Conservation (phyloP, 1,140 invertebrate species). For the Aporrectodea caliginosa region DNA sequence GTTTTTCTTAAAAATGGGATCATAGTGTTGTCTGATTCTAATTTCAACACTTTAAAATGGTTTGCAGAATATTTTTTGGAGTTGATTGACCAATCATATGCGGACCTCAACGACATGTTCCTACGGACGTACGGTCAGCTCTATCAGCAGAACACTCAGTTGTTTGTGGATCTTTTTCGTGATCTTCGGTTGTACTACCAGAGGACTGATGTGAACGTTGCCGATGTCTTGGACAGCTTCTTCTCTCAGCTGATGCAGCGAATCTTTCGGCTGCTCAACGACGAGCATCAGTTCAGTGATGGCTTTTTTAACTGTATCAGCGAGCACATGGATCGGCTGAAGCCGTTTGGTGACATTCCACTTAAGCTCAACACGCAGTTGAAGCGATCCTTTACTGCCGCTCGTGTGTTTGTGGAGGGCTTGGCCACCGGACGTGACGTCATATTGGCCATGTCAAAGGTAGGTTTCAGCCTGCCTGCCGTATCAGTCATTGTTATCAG, state of each 20-base stretch:
- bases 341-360: slow-evolving; percentile 91
- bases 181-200: slow-evolving; percentile 83
- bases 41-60: neutral
- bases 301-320: slow-evolving; percentile 66
- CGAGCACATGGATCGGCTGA: slow-evolving; percentile 83
- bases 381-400: slow-evolving; percentile 87
- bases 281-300: slow-evolving; percentile 80
- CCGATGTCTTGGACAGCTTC: slow-evolving; percentile 83
- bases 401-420: slow-evolving; percentile 85
- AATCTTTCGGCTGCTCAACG: slow-evolving; percentile 89
- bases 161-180: slow-evolving; percentile 86
- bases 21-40: too few species aligned
- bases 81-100: slow-evolving; percentile 74
- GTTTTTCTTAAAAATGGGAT: neutral
- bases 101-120: slow-evolving; percentile 90
- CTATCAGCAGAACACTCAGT: slow-evolving; percentile 86
- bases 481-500: too few species aligned
- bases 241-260: slow-evolving; percentile 88
- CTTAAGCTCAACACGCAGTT: slow-evolving; percentile 82
- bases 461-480: too few species aligned
- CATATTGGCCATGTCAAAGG: slow-evolving; percentile 74
- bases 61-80: slow-evolving; percentile 52
- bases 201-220: slow-evolving; percentile 65
- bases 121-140: slow-evolving; percentile 88
- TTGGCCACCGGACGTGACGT: slow-evolving; percentile 77